A percentile compares a stretch with the other conserved stretches of the same genome.
Evolutionary conservation across 2,113 vertebrate species (phyloP).

Genomic region (Datnioides undecimradiatus): DNA sequence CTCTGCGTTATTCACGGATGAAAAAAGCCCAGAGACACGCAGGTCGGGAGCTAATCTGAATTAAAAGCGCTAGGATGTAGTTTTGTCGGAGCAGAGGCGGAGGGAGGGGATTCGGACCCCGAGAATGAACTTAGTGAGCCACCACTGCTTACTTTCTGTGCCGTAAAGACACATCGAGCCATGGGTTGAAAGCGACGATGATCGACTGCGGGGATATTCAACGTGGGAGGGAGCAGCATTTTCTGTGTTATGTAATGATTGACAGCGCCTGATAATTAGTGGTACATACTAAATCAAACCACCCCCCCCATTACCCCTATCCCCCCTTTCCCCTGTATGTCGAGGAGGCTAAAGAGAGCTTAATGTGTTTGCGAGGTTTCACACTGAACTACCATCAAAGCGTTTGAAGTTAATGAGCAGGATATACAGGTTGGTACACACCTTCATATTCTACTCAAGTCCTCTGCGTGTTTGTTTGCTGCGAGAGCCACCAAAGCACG

Average conservation of each 20-base stretch:
- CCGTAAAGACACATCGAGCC: slow-evolving; percentile 58
- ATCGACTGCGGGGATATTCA: slow-evolving; percentile 72
- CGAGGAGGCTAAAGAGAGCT: not conserved
- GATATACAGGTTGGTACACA: slow-evolving; percentile 19
- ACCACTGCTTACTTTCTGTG: slow-evolving; percentile 58
- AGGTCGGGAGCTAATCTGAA: slow-evolving; percentile 35
- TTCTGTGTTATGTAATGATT: slow-evolving; percentile 78
- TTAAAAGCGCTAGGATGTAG: slow-evolving; percentile 62
- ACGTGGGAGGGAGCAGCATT: slow-evolving; percentile 74
- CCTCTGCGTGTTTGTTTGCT: not conserved
- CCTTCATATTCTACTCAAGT: not conserved
- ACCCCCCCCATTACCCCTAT: not conserved
- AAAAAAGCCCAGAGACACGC: slow-evolving; percentile 16
- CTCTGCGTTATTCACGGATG: slow-evolving; percentile 43
- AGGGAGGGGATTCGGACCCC: slow-evolving; percentile 44
- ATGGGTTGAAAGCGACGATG: slow-evolving; percentile 78
- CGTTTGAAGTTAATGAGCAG: slow-evolving; percentile 15
- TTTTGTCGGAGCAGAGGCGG: slow-evolving; percentile 37
- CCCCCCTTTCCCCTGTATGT: slow-evolving; percentile 22
- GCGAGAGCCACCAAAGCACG: not conserved
- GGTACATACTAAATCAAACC: slow-evolving; percentile 43
- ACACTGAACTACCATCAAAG: not conserved
- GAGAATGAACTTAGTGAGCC: slow-evolving; percentile 62
- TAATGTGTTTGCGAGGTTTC: not conserved
- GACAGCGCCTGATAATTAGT: slow-evolving; percentile 72